Evolutionary conservation across 1,140 invertebrate species (phyloP).

Genomic region (Hypsibius dujardini): DNA sequence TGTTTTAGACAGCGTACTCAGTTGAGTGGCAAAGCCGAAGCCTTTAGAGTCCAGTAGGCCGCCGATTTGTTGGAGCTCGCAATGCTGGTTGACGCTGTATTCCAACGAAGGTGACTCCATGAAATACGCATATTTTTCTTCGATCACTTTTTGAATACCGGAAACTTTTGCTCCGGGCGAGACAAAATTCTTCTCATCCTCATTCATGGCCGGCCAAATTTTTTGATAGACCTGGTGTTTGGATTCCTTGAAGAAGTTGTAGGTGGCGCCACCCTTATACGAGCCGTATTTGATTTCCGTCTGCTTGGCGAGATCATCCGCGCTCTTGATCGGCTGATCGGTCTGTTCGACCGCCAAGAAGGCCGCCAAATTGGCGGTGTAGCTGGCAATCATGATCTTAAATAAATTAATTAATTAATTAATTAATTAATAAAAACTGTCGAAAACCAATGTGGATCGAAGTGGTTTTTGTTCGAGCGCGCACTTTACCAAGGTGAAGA

Average conservation of each 20-base stretch:
- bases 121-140: constrained; percentile 59
- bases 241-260: constrained; percentile 46
- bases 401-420: not conserved
- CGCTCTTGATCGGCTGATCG: constrained; percentile 59
- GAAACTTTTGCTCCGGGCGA: constrained; percentile 60
- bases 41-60: constrained; percentile 57
- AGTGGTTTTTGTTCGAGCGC: not conserved
- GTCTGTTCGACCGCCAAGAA: constrained; percentile 72
- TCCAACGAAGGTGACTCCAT: constrained; percentile 69
- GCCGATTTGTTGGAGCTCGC: constrained; percentile 57
- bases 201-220: constrained; percentile 72
- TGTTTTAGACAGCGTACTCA: constrained; percentile 41
- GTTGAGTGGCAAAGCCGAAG: constrained; percentile 57
- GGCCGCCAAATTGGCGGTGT: constrained; percentile 73
- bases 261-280: constrained; percentile 53
- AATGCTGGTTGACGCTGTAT: constrained; percentile 54
- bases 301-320: constrained; percentile 72
- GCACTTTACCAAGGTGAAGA: constrained; percentile 44
- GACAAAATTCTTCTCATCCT: constrained; percentile 40
- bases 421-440: too few relatives aligned
- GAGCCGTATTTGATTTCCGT: constrained; percentile 71
- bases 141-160: constrained; percentile 59
- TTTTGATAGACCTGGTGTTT: constrained; percentile 74
- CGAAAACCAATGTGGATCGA: not conserved
- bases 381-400: constrained; percentile 42